Conservation (phyloP, 2,888 invertebrate species). For the Vesta saturnalis region DNA sequence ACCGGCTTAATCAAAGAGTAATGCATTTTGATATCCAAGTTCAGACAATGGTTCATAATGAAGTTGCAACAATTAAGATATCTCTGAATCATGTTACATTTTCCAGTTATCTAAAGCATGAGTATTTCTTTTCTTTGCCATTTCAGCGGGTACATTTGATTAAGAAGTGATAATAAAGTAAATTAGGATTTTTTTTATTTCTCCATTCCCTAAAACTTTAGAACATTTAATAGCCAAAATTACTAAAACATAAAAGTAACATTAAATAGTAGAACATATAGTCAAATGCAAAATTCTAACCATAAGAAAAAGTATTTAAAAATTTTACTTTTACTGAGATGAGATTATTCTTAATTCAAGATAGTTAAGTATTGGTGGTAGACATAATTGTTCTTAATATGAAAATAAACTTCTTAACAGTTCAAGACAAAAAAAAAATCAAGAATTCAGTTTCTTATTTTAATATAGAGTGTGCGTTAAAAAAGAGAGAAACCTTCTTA, state of each 20-base stretch:
- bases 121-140: background rate
- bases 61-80: background rate
- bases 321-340: background rate
- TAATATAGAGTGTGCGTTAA: background rate
- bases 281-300: background rate
- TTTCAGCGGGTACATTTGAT: background rate
- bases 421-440: background rate
- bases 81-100: background rate
- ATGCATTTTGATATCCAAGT: background rate
- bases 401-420: background rate
- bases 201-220: no score
- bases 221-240: background rate
- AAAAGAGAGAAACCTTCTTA: background rate
- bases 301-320: background rate
- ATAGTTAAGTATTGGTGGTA: background rate
- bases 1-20: background rate
- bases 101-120: background rate
- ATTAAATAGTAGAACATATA: background rate
- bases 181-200: background rate
- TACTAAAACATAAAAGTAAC: background rate
- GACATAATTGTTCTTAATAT: background rate
- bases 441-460: background rate
- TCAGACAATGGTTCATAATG: background rate
- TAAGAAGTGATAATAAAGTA: background rate
- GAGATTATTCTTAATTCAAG: no score